phyloP scores from a whole-genome alignment of 2,888 invertebrate species.

The Aplocera efformata region DNA sequence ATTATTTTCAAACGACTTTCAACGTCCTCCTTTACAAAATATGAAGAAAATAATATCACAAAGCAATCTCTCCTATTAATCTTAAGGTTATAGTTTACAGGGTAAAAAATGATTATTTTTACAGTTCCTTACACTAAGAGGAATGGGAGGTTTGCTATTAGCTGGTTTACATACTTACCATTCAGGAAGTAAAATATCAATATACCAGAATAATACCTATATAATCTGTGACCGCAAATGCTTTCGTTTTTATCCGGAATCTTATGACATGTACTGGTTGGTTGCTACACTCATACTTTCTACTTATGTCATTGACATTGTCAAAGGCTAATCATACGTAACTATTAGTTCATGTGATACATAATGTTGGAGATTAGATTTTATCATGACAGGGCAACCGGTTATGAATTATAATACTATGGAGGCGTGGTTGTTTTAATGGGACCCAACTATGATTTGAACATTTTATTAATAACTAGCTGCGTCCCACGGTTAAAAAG shows the following conservation, averaged over 20 bases:
- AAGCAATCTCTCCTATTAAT: no score
- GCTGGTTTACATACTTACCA: no score
- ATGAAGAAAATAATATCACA: no score
- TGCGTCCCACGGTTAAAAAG: no score
- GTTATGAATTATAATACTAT: not conserved
- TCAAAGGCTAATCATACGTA: slow-evolving; percentile 17
- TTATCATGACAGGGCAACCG: not conserved
- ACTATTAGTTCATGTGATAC: slow-evolving; percentile 28
- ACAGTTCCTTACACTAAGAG: no score
- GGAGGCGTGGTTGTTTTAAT: not conserved
- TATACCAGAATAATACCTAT: slow-evolving; percentile 15
- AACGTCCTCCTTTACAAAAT: no score
- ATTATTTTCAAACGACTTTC: no score
- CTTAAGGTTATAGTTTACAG: no score
- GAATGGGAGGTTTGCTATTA: no score
- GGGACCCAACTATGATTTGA: no score
- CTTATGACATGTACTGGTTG: slow-evolving; percentile 47
- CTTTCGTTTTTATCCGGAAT: slow-evolving; percentile 58
- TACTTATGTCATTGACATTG: slow-evolving; percentile 59
- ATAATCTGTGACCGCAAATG: slow-evolving; percentile 38
- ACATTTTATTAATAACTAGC: no score
- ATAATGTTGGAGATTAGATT: slow-evolving; percentile 1
- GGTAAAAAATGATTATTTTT: no score
- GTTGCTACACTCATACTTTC: slow-evolving; percentile 48
- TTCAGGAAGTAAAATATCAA: slow-evolving; percentile 28